Percentiles rank a stretch among this genome's conserved stretches.
phyloP scores from a whole-genome alignment of 2,888 invertebrate species.

The Brachyptera risi region DNA sequence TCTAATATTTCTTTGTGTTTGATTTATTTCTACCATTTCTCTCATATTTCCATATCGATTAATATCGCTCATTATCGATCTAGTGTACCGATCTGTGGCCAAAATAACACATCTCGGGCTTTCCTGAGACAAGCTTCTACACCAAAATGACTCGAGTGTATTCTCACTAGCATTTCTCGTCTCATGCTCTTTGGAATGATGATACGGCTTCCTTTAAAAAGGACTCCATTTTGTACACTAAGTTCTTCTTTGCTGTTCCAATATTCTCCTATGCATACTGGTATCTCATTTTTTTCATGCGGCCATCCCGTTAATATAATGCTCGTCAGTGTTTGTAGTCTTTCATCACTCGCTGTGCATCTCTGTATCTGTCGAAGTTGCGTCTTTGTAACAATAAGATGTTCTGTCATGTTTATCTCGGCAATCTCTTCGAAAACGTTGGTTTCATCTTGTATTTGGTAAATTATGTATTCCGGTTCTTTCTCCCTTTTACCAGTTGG shows the following conservation, averaged over 20 bases:
- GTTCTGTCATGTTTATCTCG: neutral
- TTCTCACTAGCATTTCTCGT: neutral
- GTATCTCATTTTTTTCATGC: neutral
- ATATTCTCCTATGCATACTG: neutral
- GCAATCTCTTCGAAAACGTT: neutral
- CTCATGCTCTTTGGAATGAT: neutral
- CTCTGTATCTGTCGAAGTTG: neutral
- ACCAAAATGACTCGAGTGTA: neutral
- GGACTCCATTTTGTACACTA: neutral
- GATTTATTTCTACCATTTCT: too few species aligned
- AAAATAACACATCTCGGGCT: neutral
- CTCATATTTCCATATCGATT: too few species aligned
- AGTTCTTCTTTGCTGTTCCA: slow-evolving; percentile 1
- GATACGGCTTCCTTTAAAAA: neutral
- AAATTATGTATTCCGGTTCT: neutral
- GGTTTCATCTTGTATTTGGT: neutral
- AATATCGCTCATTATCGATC: too few species aligned
- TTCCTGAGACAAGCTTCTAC: neutral
- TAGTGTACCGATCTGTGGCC: slow-evolving; percentile 1
- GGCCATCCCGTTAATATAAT: neutral
- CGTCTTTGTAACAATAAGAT: neutral
- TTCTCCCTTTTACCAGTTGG: neutral
- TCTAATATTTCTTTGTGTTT: too few species aligned
- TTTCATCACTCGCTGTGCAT: neutral
- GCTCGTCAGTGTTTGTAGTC: neutral